These are phyloP conservation scores for Gymnoscopelus microlampas DNA, from an alignment of 2,797 vertebrate species.

Conservation along the genomic window DNA sequence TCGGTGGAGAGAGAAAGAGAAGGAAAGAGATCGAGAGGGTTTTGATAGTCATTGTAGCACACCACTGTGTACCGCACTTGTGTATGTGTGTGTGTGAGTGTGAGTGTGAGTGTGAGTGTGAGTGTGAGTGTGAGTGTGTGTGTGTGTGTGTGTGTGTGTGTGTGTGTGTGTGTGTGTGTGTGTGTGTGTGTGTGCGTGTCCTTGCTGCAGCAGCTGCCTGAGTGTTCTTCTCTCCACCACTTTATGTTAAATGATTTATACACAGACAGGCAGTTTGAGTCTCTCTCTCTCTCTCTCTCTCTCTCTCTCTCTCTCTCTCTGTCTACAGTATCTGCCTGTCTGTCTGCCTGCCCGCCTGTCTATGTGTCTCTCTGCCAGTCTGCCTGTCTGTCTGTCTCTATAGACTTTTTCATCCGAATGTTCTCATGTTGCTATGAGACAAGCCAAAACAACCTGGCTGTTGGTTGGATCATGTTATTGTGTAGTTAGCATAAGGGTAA, in stretches of 20 bases:
- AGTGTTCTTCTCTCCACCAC: constrained; percentile 53
- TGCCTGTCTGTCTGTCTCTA: not conserved
- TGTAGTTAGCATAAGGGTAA: no score
- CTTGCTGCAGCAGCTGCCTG: constrained; percentile 28
- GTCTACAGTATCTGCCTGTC: constrained; percentile 19
- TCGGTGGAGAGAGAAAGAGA: not conserved
- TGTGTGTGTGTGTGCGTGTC: constrained; percentile 26
- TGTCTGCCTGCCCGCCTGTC: not conserved
- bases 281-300: constrained; percentile 29
- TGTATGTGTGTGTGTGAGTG: not conserved
- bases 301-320: constrained; percentile 9
- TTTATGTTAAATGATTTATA: constrained; percentile 69
- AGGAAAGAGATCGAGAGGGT: not conserved
- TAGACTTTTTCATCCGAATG: not conserved
- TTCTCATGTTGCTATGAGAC: no score
- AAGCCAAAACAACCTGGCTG: no score
- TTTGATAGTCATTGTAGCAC: not conserved
- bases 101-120: not conserved
- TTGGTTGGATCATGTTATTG: no score
- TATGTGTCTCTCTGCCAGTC: not conserved
- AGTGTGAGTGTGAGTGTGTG: constrained; percentile 2
- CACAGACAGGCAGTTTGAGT: constrained; percentile 56
- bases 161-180: constrained; percentile 20
- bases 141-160: constrained; percentile 2
- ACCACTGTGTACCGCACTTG: not conserved